Conservation (phyloP, 2,888 invertebrate genomes). For the Bibio marci region DNA sequence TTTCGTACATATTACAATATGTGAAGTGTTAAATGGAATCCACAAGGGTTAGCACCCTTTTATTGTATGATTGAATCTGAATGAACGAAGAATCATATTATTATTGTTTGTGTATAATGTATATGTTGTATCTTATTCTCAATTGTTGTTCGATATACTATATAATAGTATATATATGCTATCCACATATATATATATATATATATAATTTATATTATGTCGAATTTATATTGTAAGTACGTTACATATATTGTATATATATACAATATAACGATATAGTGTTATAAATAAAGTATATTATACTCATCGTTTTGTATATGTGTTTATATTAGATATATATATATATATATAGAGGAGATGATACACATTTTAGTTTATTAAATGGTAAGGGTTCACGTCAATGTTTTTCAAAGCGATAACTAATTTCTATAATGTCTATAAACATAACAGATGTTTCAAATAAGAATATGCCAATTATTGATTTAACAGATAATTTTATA, state of each 20-base stretch:
- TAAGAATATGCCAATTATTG: constrained; percentile 6
- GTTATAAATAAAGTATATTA: too few relatives aligned
- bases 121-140: not conserved
- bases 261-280: too few relatives aligned
- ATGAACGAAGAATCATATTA: constrained; percentile 2
- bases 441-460: constrained; percentile 6
- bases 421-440: constrained; percentile 7
- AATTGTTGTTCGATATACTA: too few relatives aligned
- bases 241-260: too few relatives aligned
- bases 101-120: not conserved
- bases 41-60: constrained; percentile 4
- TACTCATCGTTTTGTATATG: too few relatives aligned
- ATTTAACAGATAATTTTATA: constrained; percentile 6
- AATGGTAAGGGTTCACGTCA: constrained; percentile 1
- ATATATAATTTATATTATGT: too few relatives aligned
- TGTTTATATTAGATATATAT: not conserved
- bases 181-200: too few relatives aligned
- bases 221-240: too few relatives aligned
- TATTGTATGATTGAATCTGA: not conserved
- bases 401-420: constrained; percentile 5
- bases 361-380: not conserved
- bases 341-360: too few relatives aligned
- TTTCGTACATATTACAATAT: not conserved
- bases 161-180: too few relatives aligned
- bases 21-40: constrained; percentile 3